Conservation (phyloP, 2,113 vertebrate genomes). For the Nyctibius bracteatus region DNA sequence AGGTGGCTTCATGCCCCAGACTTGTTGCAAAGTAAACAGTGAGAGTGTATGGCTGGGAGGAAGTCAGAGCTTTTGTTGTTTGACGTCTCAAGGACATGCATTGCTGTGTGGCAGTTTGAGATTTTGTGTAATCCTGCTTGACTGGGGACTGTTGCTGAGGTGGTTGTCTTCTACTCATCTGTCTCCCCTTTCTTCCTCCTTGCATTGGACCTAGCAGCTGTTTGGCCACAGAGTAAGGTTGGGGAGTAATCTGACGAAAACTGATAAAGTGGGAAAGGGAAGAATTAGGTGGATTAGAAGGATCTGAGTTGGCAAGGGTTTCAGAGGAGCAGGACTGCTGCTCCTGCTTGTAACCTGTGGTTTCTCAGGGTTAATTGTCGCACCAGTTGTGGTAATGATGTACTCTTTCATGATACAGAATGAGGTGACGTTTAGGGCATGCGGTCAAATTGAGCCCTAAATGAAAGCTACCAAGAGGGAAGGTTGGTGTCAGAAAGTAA, state of each 20-base stretch:
- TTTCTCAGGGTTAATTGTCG: not conserved
- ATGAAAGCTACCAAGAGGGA: not conserved
- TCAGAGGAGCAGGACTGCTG: not conserved
- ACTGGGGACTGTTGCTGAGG: not conserved
- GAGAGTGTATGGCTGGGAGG: not conserved
- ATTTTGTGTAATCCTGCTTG: not conserved
- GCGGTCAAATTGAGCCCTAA: not conserved
- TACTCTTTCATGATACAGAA: not conserved
- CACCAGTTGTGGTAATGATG: not conserved
- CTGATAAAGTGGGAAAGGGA: not conserved
- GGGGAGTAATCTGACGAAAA: not conserved
- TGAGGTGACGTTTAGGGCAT: not conserved
- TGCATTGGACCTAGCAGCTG: not conserved
- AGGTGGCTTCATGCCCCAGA: not conserved
- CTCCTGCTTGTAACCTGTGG: not conserved
- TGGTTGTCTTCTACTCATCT: not conserved
- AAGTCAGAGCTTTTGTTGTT: not conserved
- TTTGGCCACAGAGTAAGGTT: not conserved
- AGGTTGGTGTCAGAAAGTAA: not conserved
- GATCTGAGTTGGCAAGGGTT: not conserved
- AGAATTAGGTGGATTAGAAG: not conserved
- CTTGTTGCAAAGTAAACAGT: not conserved
- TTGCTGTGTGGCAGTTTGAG: not conserved
- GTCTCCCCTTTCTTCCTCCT: not conserved
- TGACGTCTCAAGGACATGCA: rapidly evolving